phyloP scores from a whole-genome alignment of 2,797 vertebrate species.

The Rhabdomys pumilio region DNA sequence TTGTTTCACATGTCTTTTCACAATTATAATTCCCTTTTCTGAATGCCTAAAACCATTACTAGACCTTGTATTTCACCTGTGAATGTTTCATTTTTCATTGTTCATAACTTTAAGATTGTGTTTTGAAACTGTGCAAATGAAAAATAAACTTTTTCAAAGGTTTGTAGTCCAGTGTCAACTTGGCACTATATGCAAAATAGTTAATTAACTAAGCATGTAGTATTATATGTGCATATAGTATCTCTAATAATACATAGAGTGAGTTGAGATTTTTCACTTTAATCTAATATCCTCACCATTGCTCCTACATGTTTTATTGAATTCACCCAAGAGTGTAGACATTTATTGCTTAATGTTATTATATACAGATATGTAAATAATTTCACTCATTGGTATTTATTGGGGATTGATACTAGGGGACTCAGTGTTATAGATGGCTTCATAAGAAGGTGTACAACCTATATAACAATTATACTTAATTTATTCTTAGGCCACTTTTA shows the following conservation, averaged over 20 bases:
- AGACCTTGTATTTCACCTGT: neutral
- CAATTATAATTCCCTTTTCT: neutral
- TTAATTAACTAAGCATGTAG: neutral
- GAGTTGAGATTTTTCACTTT: no score
- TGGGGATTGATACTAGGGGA: neutral
- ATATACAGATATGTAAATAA: neutral
- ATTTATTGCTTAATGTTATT: no score
- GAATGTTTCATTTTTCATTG: neutral
- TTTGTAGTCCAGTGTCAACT: neutral
- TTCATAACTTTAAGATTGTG: neutral
- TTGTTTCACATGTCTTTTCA: neutral
- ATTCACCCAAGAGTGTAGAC: no score
- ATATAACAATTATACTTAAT: no score
- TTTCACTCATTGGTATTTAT: neutral
- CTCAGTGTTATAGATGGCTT: neutral
- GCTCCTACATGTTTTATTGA: no score
- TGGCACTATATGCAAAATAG: neutral
- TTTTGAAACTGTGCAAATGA: neutral
- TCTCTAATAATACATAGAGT: no score
- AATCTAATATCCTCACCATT: no score
- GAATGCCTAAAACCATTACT: slow-evolving; percentile 2
- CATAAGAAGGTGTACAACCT: neutral
- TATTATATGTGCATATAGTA: no score
- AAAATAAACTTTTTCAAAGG: neutral
- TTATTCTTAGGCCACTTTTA: neutral